A percentile compares a stretch with the other conserved stretches of the same genome.
Conservation (phyloP, 2,888 invertebrate genomes). For the Sycophila texana region DNA sequence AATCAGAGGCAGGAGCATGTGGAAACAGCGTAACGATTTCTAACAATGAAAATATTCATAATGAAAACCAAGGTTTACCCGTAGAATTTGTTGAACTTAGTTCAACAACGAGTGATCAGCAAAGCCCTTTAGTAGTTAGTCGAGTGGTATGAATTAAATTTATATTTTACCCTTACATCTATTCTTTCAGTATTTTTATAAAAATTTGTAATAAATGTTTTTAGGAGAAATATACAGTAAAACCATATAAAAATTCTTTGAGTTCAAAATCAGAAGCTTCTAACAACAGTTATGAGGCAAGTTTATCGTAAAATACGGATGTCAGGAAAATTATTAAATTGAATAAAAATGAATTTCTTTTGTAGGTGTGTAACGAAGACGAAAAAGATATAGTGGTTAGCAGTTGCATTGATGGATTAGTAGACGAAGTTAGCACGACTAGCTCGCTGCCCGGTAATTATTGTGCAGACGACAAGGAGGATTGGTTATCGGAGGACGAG, state of each 20-base stretch:
- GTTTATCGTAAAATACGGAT: background rate
- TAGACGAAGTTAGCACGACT: too few species aligned
- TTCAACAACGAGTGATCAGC: background rate
- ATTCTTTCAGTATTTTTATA: too few species aligned
- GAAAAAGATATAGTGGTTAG: too few species aligned
- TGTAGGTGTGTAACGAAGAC: background rate
- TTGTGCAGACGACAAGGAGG: too few species aligned
- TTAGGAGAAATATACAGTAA: background rate
- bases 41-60: constrained; percentile 18
- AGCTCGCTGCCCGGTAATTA: too few species aligned
- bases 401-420: too few species aligned
- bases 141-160: too few species aligned
- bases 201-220: too few species aligned
- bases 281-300: constrained; percentile 16
- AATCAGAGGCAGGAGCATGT: constrained; percentile 41
- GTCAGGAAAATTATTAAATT: background rate
- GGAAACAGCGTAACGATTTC: background rate
- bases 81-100: background rate
- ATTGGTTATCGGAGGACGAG: constrained; percentile 25
- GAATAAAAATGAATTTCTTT: background rate
- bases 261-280: background rate
- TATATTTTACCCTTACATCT: too few species aligned
- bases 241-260: background rate
- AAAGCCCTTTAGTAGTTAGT: background rate
- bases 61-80: background rate